Evolutionary conservation across 2,888 invertebrate genomes (phyloP).

Genomic region (Oscheius sp.): DNA sequence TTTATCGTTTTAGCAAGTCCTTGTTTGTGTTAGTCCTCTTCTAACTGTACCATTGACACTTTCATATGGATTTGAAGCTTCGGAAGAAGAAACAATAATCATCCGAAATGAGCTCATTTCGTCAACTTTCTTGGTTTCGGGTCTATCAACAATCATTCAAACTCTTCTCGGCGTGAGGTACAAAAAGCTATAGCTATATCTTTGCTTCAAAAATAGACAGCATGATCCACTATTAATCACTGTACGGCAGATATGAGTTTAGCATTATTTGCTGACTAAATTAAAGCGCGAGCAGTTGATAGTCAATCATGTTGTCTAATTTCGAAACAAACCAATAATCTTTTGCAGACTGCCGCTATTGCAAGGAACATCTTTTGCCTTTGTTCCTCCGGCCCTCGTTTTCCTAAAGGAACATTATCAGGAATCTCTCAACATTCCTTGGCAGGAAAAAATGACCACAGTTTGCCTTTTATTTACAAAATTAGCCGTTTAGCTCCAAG

Average conservation of each 20-base stretch:
- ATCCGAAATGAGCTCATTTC: slow-evolving; percentile 66
- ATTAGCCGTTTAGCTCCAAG: slow-evolving; percentile 54
- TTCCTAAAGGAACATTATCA: slow-evolving; percentile 58
- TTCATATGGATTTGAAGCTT: slow-evolving; percentile 36
- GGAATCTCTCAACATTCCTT: slow-evolving; percentile 42
- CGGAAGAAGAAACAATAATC: no score
- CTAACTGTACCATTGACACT: slow-evolving; percentile 66
- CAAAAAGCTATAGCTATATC: not conserved
- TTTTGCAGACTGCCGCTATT: slow-evolving; percentile 63
- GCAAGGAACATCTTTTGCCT: slow-evolving; percentile 69
- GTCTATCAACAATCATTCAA: slow-evolving; percentile 67
- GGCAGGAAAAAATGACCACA: slow-evolving; percentile 44
- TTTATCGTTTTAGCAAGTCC: slow-evolving; percentile 61
- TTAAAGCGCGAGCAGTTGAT: no score
- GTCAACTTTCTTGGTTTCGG: slow-evolving; percentile 66
- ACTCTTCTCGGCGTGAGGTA: slow-evolving; percentile 66
- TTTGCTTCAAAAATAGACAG: not conserved
- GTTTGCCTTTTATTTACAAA: slow-evolving; percentile 16
- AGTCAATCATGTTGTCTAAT: no score
- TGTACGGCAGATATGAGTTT: no score
- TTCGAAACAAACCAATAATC: no score
- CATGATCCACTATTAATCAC: no score
- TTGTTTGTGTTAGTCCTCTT: slow-evolving; percentile 68
- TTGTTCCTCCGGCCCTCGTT: slow-evolving; percentile 63
- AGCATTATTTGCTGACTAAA: no score